Percentiles rank a stretch among this genome's conserved stretches.
These are phyloP conservation scores for Bubo bubo DNA, from an alignment of 2,113 vertebrate species.

Conservation along the genomic window DNA sequence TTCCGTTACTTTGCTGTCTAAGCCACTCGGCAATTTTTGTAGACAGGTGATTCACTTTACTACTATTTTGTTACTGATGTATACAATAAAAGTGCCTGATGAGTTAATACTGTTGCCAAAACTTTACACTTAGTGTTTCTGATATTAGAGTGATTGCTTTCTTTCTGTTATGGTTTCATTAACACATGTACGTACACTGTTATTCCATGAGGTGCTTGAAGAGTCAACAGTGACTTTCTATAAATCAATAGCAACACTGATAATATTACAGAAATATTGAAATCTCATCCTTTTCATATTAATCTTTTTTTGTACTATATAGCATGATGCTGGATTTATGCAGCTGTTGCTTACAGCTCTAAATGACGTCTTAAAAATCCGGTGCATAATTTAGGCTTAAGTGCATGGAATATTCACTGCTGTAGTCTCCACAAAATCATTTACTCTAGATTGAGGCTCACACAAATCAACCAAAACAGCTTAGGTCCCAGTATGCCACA, in stretches of 20 bases:
- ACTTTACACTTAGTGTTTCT: not conserved
- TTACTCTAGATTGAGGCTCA: not conserved
- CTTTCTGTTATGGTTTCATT: not conserved
- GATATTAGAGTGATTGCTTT: not conserved
- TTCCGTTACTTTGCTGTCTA: not conserved
- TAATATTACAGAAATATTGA: not conserved
- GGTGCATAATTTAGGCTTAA: not conserved
- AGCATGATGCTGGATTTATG: not conserved
- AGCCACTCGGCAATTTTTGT: not conserved
- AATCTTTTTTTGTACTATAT: not conserved
- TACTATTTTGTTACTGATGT: not conserved
- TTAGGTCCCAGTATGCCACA: not conserved
- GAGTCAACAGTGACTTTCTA: not conserved
- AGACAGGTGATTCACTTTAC: not conserved
- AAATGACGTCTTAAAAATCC: constrained; percentile 22
- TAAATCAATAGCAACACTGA: not conserved
- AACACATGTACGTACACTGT: not conserved
- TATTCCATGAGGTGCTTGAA: not conserved
- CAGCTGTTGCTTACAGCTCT: not conserved
- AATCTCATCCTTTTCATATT: not conserved
- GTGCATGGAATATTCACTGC: not conserved
- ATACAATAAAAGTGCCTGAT: not conserved
- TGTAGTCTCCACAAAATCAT: not conserved
- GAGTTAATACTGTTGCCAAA: not conserved
- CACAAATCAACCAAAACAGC: not conserved